Evolutionary conservation across 2,888 invertebrate genomes (phyloP).

Genomic region (Slavum lentiscoides): DNA sequence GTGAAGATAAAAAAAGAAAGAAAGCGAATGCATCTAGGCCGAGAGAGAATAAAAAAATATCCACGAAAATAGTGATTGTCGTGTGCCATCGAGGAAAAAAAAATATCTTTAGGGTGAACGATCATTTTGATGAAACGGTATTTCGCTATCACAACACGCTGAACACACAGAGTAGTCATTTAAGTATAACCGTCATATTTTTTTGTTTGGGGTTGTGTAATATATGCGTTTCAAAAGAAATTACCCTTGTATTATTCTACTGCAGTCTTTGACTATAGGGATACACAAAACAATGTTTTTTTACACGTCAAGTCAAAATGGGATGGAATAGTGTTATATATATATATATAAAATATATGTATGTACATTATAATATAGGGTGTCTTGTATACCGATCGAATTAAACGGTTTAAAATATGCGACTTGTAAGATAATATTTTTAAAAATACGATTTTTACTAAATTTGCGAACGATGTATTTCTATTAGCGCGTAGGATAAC

Average conservation of each 20-base stretch:
- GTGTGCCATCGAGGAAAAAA: conserved; percentile 37
- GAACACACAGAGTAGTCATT: conserved; percentile 17
- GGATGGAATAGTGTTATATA: background rate
- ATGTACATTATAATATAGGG: background rate
- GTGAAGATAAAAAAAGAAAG: conserved; percentile 24
- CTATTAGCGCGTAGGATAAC: too few relatives aligned
- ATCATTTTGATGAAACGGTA: conserved; percentile 47
- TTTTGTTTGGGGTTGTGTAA: conserved; percentile 37
- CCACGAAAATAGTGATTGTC: conserved; percentile 25
- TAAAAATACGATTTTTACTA: background rate
- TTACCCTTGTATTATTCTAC: conserved; percentile 37
- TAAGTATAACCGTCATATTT: conserved; percentile 43
- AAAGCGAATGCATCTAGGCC: background rate
- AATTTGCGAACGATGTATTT: background rate
- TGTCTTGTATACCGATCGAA: background rate
- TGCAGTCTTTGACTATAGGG: conserved; percentile 25
- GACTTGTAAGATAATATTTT: too few relatives aligned
- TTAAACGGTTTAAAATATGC: too few relatives aligned
- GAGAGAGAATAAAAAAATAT: conserved; percentile 4
- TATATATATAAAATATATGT: too few relatives aligned
- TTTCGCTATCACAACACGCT: conserved; percentile 40
- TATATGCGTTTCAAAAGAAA: conserved; percentile 42
- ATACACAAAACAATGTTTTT: conserved; percentile 31
- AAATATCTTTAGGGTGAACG: conserved; percentile 3
- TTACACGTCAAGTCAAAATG: conserved; percentile 12